These are phyloP conservation scores for Agriotes lineatus DNA, from an alignment of 2,888 invertebrate species.

Conservation along the genomic window DNA sequence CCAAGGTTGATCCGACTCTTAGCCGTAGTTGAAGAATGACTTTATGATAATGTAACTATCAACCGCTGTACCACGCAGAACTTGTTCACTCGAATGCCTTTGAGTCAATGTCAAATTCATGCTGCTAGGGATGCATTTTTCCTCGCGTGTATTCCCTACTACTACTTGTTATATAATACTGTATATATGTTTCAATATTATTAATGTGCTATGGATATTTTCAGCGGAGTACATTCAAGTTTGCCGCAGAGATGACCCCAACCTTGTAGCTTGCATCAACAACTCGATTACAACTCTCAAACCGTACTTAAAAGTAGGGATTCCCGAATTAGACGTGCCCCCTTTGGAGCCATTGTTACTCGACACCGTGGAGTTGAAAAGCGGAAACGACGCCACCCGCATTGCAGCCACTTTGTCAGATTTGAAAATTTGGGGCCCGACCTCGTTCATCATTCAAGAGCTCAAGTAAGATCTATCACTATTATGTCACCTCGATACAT, in stretches of 20 bases:
- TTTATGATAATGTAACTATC: too few relatives aligned
- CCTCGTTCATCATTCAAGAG: constrained; percentile 71
- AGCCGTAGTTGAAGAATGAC: too few relatives aligned
- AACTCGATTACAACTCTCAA: constrained; percentile 60
- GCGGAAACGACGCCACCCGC: constrained; percentile 59
- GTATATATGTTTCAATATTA: too few relatives aligned
- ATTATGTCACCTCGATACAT: too few relatives aligned
- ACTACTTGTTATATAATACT: too few relatives aligned
- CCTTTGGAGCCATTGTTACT: constrained; percentile 65
- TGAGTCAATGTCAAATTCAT: too few relatives aligned
- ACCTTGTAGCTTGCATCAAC: constrained; percentile 61
- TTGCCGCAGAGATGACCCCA: constrained; percentile 59
- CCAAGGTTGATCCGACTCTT: too few relatives aligned
- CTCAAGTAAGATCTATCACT: constrained; percentile 69
- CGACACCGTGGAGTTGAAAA: constrained; percentile 55
- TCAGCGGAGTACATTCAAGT: constrained; percentile 61
- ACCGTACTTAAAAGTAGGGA: constrained; percentile 63
- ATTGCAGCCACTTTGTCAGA: constrained; percentile 73
- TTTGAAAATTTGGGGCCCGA: constrained; percentile 72
- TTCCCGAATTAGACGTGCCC: constrained; percentile 65
- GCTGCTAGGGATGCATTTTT: too few relatives aligned
- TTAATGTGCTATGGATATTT: too few relatives aligned
- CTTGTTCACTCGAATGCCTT: too few relatives aligned
- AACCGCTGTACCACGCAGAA: too few relatives aligned
- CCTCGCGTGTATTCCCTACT: too few relatives aligned